Conservation (phyloP, 2,888 invertebrate genomes). For the Acrocera orbiculus region DNA sequence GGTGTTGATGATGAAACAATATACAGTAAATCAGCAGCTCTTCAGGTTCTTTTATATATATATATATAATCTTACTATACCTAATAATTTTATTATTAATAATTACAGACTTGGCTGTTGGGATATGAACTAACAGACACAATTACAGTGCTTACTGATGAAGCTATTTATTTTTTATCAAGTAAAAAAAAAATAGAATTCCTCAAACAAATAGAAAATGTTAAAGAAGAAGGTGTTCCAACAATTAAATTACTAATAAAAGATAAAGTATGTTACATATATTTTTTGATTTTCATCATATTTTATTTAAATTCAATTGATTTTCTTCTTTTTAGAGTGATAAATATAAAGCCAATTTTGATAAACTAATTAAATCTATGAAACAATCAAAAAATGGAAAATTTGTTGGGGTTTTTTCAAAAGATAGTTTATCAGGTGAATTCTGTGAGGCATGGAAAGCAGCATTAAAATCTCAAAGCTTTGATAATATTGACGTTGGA, state of each 20-base stretch:
- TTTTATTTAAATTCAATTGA: neutral
- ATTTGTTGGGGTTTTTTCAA: slow-evolving; percentile 72
- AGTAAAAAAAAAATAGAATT: slow-evolving; percentile 98
- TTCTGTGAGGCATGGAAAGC: slow-evolving; percentile 86
- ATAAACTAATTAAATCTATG: slow-evolving; percentile 57
- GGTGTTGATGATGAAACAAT: slow-evolving; percentile 90
- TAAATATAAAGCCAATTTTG: slow-evolving; percentile 84
- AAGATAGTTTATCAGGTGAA: slow-evolving; percentile 85
- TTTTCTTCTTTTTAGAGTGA: slow-evolving; percentile 41
- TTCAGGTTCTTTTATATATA: slow-evolving; percentile 47
- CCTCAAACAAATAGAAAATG: slow-evolving; percentile 70
- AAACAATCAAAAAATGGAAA: slow-evolving; percentile 80
- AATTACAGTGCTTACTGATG: slow-evolving; percentile 75
- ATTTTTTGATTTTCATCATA: neutral
- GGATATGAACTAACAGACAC: slow-evolving; percentile 95
- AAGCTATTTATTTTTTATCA: slow-evolving; percentile 74
- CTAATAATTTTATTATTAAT: slow-evolving; percentile 1
- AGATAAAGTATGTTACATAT: slow-evolving; percentile 63
- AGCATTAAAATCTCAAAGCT: slow-evolving; percentile 54
- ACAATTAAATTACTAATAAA: slow-evolving; percentile 70
- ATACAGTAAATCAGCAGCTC: slow-evolving; percentile 89
- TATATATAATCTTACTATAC: neutral
- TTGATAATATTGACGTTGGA: slow-evolving; percentile 77
- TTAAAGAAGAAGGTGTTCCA: slow-evolving; percentile 70
- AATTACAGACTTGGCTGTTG: slow-evolving; percentile 77